phyloP scores from a whole-genome alignment of 2,888 invertebrate genomes.

The Petrolisthes manimaculis region DNA sequence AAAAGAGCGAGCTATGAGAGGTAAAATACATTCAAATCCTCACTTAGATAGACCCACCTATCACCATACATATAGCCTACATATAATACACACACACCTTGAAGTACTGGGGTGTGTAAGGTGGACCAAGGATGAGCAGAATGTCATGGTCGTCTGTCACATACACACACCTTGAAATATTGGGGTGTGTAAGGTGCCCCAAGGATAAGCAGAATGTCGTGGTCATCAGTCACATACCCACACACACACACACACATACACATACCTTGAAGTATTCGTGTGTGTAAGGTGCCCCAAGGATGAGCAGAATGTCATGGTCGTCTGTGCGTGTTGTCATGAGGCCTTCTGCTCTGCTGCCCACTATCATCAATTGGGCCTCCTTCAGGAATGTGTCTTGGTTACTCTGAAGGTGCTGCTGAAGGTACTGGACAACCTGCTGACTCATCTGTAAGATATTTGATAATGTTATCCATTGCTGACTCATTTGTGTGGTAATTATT shows the following conservation, averaged over 20 bases:
- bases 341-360: conserved; percentile 35
- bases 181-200: conserved; percentile 34
- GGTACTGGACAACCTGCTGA: too few relatives aligned
- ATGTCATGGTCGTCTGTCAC: conserved; percentile 32
- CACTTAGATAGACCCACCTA: too few relatives aligned
- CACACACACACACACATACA: neutral
- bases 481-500: too few relatives aligned
- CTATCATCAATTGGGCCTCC: neutral
- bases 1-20: too few relatives aligned
- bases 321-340: conserved; percentile 18
- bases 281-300: conserved; percentile 36
- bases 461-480: too few relatives aligned
- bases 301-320: conserved; percentile 37
- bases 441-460: too few relatives aligned
- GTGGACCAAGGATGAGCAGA: conserved; percentile 34
- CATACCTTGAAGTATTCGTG: conserved; percentile 34
- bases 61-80: neutral
- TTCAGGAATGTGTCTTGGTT: too few relatives aligned
- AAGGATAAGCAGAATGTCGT: conserved; percentile 33
- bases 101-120: conserved; percentile 39
- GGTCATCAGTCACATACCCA: conserved; percentile 15
- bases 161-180: conserved; percentile 26
- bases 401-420: too few relatives aligned
- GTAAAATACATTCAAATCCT: too few relatives aligned
- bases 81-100: neutral